These are phyloP conservation scores for Chloroclystis v-ata DNA, from an alignment of 2,888 invertebrate genomes.

Conservation along the genomic window DNA sequence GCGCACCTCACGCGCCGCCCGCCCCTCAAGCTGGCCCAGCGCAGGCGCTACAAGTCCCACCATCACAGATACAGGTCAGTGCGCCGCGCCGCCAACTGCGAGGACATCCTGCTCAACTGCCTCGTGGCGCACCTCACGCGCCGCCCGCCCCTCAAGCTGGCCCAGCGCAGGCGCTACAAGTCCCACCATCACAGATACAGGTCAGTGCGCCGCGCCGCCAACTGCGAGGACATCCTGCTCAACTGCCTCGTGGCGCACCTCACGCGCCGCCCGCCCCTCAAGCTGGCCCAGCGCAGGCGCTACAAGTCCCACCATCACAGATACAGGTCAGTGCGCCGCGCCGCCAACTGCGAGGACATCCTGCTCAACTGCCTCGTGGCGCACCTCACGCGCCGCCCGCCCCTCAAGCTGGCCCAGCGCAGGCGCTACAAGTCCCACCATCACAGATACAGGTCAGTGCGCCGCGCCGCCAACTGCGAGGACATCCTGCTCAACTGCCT, in stretches of 20 bases:
- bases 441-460: constrained; percentile 68
- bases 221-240: constrained; percentile 93
- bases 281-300: constrained; percentile 94
- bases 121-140: constrained; percentile 82
- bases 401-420: constrained; percentile 96
- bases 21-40: constrained; percentile 96
- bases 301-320: constrained; percentile 73
- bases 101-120: constrained; percentile 83
- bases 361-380: too few species aligned
- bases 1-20: constrained; percentile 89
- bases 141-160: constrained; percentile 96
- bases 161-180: constrained; percentile 91
- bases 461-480: constrained; percentile 95
- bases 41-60: constrained; percentile 85
- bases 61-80: constrained; percentile 60
- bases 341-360: constrained; percentile 97
- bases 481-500: constrained; percentile 86
- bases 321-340: constrained; percentile 82
- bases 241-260: constrained; percentile 68
- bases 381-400: constrained; percentile 93
- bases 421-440: constrained; percentile 83
- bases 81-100: constrained; percentile 95
- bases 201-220: constrained; percentile 88
- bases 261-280: constrained; percentile 94
- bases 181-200: constrained; percentile 45